Percentiles rank a stretch among this genome's conserved stretches.
These are phyloP conservation scores for Heterodera filipjevi DNA, from an alignment of 2,888 invertebrate species.

Conservation along the genomic window DNA sequence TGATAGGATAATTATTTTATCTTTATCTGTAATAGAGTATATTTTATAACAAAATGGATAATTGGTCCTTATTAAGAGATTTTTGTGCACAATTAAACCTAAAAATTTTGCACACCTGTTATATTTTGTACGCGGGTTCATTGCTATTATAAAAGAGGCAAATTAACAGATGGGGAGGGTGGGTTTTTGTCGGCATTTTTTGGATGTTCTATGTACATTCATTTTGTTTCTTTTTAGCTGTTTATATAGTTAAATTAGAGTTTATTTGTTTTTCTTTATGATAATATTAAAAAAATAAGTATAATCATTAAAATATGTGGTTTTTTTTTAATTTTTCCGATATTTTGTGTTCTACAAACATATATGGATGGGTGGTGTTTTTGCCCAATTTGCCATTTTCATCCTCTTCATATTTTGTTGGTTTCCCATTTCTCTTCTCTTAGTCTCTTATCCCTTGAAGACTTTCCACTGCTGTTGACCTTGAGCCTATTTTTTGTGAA, in stretches of 20 bases:
- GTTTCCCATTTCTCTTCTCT: background rate
- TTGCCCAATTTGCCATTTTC: too few relatives aligned
- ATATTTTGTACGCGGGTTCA: background rate
- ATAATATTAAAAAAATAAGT: too few relatives aligned
- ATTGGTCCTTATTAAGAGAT: too few relatives aligned
- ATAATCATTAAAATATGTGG: too few relatives aligned
- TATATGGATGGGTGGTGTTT: too few relatives aligned
- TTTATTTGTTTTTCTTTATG: background rate
- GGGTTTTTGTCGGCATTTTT: background rate
- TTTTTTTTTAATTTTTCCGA: too few relatives aligned
- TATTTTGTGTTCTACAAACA: too few relatives aligned
- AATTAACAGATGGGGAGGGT: background rate
- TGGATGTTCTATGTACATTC: background rate
- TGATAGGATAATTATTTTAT: too few relatives aligned
- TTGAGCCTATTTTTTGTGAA: constrained; percentile 6
- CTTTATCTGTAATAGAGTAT: too few relatives aligned
- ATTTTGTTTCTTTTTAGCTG: background rate
- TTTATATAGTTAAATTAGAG: background rate
- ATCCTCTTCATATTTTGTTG: background rate
- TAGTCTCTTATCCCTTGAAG: background rate
- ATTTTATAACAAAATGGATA: too few relatives aligned
- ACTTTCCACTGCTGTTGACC: background rate
- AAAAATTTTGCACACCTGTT: constrained; percentile 19
- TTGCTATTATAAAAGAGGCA: background rate
- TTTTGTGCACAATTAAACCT: too few relatives aligned